Evolutionary conservation across 2,888 invertebrate species (phyloP), one percentile per base, ranked within the genome.

Genomic region (Smittia aterrima): DNA sequence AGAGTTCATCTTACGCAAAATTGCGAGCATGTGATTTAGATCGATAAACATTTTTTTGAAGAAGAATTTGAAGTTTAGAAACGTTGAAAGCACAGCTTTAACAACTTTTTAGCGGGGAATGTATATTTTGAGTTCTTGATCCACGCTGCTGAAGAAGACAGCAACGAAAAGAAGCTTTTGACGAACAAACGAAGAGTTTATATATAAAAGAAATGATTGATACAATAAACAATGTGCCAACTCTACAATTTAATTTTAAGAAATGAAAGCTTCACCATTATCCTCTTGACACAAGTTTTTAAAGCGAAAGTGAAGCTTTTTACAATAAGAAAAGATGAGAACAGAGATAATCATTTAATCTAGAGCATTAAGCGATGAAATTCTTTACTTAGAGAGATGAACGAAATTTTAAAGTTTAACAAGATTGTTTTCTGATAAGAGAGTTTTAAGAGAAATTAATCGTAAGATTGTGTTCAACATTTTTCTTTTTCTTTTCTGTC

Each of bases 171-270:
- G 9, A 40, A 7, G 11, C 16, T 53, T 53, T 53, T 2, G 9
- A 18, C 4, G 16, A 53, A 53, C 20, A 53, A 53, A 53, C 40
- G n/a, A 32, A 32, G 3, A 32, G 9, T 32, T 32, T 9, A 32
- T 32, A 32, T 32, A 32, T 3, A 32, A 32, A 32, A 32, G 32
- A 32, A 32, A 32, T 32, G 32, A 32, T 32, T 32, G 75, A 76
- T 74, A 76, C 76, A 76, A 76, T 76, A 76, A 75, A 72, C 38
- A 72, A 76, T 75, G 76, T 76, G 76, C 76, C 76, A 76, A 76
- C 75, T 75, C 53, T 66, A 66, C 25, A 54, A 66, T 62, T 25
- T 16, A 32, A 74, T 16, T 20, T 74, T 11, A 58, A 58, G 58
- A 20, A 58, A 22, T 7, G 58, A 58, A 58, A 58, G 22, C 22